Evolutionary conservation across 2,797 vertebrate species (phyloP), one percentile per base, ranked within the genome.

Genomic region (Phoxinus dragarum): DNA sequence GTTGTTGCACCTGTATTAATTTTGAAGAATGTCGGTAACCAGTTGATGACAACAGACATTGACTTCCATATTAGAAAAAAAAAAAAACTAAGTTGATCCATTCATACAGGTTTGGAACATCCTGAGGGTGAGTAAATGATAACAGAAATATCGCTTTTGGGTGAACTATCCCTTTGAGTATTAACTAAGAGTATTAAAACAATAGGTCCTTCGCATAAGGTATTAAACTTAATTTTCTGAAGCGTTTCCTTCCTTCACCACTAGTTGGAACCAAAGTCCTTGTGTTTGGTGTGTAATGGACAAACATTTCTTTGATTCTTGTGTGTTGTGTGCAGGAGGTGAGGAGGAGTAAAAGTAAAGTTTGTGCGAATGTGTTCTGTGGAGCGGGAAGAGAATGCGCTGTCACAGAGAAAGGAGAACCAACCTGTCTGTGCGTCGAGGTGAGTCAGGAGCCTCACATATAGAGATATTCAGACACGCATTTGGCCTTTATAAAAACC

Each of bases 361-460:
- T 97, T 89, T 99, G 98, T 89, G 96, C 96, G 89, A 97, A 97
- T 87, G 97, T 98, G 47, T 98, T 96, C 90, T 99, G 98, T 3
- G 97, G 97, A 76, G 97, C 97, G 1, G 98, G 98, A 19, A 93
- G 98, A 87, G 97, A 98, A 89, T 99, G 98, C 87, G 94, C 97
- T 0, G 95, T 97, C 74, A 97, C 96, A 0, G 97, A 97, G 91
- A 96, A 96, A 91, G 96, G 96, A 84, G 96, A 97, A 38, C 97
- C 97, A 23, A 96, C 95, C 40, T 99, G 98, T 88, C 94, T 96
- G 66, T 99, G 98, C 87, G 95, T 97, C 9, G 95, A 97, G 96
- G 98, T 98, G 90, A 23, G 86, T 44, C 49, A 21, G 12, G 14
- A 9, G 19, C 19, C 36, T 38, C 36, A 4, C 36, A 38, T 38